Evolutionary conservation across 2,888 invertebrate genomes (phyloP).

Genomic region (Mantis religiosa): DNA sequence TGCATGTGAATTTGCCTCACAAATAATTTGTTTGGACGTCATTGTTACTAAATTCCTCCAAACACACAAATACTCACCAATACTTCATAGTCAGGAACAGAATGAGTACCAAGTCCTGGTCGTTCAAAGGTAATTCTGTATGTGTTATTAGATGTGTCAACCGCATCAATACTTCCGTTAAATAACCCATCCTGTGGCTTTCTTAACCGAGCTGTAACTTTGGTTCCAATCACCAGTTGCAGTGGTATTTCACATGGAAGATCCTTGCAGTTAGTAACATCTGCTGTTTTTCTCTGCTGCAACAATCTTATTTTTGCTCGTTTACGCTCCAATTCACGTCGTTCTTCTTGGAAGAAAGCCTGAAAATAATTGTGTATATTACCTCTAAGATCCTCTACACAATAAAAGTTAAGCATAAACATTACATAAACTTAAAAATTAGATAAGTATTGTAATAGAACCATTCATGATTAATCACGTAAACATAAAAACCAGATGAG

Average conservation of each 20-base stretch:
- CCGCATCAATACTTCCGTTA: conserved; percentile 89
- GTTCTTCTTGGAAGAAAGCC: conserved; percentile 93
- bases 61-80: conserved; percentile 54
- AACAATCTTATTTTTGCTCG: conserved; percentile 86
- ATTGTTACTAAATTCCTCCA: no score
- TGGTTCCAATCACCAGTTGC: conserved; percentile 90
- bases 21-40: no score
- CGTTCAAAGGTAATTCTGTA: conserved; percentile 94
- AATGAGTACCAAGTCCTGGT: conserved; percentile 87
- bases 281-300: conserved; percentile 85
- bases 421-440: no score
- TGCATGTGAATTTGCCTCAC: no score
- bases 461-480: no score
- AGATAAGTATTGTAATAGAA: no score
- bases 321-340: conserved; percentile 83
- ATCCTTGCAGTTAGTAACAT: conserved; percentile 75
- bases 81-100: conserved; percentile 95
- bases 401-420: no score
- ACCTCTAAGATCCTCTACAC: no score
- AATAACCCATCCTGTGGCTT: conserved; percentile 94
- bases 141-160: conserved; percentile 89
- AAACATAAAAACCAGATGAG: no score
- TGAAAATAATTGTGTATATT: conserved; percentile 19
- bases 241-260: conserved; percentile 91
- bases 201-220: conserved; percentile 84